Conservation (phyloP, 2,797 vertebrate genomes). For the Melanogrammus aeglefinus region DNA sequence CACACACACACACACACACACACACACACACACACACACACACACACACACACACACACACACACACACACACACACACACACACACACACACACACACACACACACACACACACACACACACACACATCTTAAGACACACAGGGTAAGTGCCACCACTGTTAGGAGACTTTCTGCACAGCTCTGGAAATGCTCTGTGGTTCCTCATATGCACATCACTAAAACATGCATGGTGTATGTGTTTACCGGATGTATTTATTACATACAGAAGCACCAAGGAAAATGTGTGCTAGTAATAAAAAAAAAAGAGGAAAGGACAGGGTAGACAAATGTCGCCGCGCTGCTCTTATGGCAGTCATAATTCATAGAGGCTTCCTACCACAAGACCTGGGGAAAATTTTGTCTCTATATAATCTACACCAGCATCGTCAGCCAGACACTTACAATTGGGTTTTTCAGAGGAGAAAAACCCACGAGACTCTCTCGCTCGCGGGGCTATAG, state of each 20-base stretch:
- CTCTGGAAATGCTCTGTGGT: not conserved
- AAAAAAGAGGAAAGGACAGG: not conserved
- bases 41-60: constrained; percentile 1
- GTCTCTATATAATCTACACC: not conserved
- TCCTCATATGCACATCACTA: not conserved
- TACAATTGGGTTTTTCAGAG: not conserved
- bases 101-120: not conserved
- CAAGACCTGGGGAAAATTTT: not conserved
- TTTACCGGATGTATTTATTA: not conserved
- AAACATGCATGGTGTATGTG: not conserved
- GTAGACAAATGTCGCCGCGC: not conserved
- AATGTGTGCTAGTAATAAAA: not conserved
- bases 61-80: not conserved
- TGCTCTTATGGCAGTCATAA: not conserved
- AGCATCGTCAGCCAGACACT: not conserved
- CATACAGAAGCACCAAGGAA: not conserved
- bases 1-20: not conserved
- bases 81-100: not conserved
- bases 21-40: not conserved
- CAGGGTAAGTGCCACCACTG: too few relatives aligned
- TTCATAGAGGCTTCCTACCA: not conserved
- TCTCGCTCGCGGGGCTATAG: not conserved
- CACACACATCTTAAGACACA: not conserved
- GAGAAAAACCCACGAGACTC: not conserved
- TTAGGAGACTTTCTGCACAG: not conserved